Evolutionary conservation across 2,888 invertebrate species (phyloP).

Genomic region (Sympetrum striolatum): DNA sequence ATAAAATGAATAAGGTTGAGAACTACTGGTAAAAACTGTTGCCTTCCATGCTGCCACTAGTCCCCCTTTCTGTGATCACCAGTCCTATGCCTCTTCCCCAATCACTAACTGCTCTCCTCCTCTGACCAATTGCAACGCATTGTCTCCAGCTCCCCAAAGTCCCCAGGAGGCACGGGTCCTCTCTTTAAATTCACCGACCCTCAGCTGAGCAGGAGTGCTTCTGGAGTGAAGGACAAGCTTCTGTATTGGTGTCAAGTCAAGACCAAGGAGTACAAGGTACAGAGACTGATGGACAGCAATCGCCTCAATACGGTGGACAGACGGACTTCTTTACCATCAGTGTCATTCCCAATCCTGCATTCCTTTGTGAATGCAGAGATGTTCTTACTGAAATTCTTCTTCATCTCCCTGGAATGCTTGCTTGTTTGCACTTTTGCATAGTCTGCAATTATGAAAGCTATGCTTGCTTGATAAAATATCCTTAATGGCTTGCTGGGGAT

Average conservation of each 20-base stretch:
- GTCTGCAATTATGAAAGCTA: background rate
- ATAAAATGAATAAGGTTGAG: background rate
- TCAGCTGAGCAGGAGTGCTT: conserved; percentile 87
- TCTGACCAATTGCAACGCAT: conserved; percentile 30
- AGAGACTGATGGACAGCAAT: conserved; percentile 44
- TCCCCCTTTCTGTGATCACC: conserved; percentile 1
- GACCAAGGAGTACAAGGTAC: conserved; percentile 97
- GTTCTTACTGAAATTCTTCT: background rate
- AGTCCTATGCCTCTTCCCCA: background rate
- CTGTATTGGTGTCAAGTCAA: conserved; percentile 97
- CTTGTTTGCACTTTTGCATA: background rate
- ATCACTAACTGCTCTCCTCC: conserved; percentile 33
- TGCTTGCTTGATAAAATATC: background rate
- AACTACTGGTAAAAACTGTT: conserved; percentile 18
- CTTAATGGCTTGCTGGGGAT: background rate
- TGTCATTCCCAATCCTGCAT: background rate
- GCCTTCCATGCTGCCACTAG: conserved; percentile 12
- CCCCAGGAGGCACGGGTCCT: conserved; percentile 72
- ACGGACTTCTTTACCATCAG: background rate
- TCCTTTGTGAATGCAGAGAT: background rate
- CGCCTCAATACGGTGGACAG: conserved; percentile 4
- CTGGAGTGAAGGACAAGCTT: conserved; percentile 95
- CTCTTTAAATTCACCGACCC: conserved; percentile 92
- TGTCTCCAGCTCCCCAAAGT: conserved; percentile 75
- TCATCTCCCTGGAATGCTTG: conserved; percentile 13